Base-by-base conservation (phyloP, 1,140 invertebrate species). In the Maniola jurtina region DNA sequence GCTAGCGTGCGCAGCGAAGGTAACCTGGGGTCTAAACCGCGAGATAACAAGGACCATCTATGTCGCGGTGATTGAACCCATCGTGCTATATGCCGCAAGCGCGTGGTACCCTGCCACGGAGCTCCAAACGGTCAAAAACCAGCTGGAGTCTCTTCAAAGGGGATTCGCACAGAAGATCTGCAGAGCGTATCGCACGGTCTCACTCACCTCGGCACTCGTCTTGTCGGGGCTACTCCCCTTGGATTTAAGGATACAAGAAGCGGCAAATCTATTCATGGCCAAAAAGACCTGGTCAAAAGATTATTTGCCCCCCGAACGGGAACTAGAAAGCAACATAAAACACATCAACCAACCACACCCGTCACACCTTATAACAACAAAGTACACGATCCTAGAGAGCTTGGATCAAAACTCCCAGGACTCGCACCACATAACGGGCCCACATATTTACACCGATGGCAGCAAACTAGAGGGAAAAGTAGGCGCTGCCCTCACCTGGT, bases 1-100 rank as follows among this genome's bases (percentile, higher is more conserved):
- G 6, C 7, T 65, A 16, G 15, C 55, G 0, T 50, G 56, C 8
- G 42, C 64, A 5, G 64, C 64, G 16, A 59, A 59, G 33, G 13
- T 52, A 6, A 40, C 16, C n/a, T 58, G 57, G 56, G 56, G 42
- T 6, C 34, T 52, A 8, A 16, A 58, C 0, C 35, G 56, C 2
- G 45, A 65, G 25, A 54, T 65, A 1, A 60, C 54, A 6, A 54
- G 14, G 15, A 59, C 56, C 13, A 59, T 65, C n/a, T 65, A 65
- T 13, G 48, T 40, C 0, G 55, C 64, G 3, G 55, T 50, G 6
- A 35, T 65, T 0, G 63, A 58, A 25, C 25, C 25, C 1, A 25
- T 25, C 1, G 25, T 25, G 25, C 4, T 25, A 25, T 25, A 25
- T 4, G 63, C 63, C 7, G 6, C 63, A 10, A 36, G 54, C 6